Evolutionary conservation across 2,797 vertebrate species (phyloP).

Genomic region (Artibeus lituratus): DNA sequence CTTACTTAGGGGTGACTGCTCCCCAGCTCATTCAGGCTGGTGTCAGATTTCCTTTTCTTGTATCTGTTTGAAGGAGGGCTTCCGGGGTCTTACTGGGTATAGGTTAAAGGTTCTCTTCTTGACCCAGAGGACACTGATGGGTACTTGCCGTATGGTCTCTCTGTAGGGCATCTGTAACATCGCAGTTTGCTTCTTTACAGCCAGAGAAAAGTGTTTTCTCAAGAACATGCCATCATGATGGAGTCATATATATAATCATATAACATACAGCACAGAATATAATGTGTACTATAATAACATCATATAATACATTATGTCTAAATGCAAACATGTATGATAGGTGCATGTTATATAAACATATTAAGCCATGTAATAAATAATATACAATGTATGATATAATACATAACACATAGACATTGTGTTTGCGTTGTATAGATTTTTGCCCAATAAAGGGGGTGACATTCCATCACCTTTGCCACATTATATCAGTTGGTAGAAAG

Average conservation of each 20-base stretch:
- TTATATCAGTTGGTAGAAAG: not conserved
- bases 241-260: not conserved
- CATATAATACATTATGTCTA: not conserved
- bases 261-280: not conserved
- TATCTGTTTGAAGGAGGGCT: not conserved
- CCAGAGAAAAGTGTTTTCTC: not conserved
- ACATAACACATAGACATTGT: not conserved
- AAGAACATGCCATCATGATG: not conserved
- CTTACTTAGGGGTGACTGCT: not conserved
- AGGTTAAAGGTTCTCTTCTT: not conserved
- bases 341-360: not conserved
- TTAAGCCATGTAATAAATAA: not conserved
- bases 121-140: not conserved
- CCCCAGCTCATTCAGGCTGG: not conserved
- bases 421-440: not conserved
- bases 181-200: not conserved
- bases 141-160: not conserved
- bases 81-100: not conserved
- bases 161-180: not conserved
- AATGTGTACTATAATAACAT: not conserved
- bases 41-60: not conserved
- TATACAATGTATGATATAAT: not conserved
- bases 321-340: not conserved
- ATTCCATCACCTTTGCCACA: not conserved
- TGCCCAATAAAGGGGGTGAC: not conserved